Percentiles rank a stretch among this genome's conserved stretches.
These are phyloP conservation scores for Coenonympha arcania DNA, from an alignment of 2,888 invertebrate species.

Conservation along the genomic window DNA sequence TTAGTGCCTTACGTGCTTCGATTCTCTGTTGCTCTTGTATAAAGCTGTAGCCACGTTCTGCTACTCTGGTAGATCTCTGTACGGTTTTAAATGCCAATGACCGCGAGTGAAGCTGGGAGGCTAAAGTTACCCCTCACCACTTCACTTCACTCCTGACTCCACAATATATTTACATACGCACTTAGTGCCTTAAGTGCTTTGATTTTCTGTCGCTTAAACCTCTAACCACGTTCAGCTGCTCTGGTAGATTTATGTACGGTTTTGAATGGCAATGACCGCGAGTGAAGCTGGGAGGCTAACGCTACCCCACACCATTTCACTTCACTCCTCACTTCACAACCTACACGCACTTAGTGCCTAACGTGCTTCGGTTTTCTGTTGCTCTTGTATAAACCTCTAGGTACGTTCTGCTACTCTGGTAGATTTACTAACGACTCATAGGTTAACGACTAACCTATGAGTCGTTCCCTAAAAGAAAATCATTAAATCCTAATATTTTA, in stretches of 20 bases:
- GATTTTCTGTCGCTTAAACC: background rate
- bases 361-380: background rate
- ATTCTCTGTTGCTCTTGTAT: background rate
- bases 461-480: too few species aligned
- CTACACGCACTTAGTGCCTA: background rate
- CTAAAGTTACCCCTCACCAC: constrained; percentile 33
- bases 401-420: too few species aligned
- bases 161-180: background rate
- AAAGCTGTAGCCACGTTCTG: background rate
- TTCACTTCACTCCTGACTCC: background rate
- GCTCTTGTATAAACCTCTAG: background rate
- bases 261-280: constrained; percentile 57
- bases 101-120: constrained; percentile 32
- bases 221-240: too few species aligned
- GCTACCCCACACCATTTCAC: constrained; percentile 32
- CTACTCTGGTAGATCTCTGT: too few species aligned
- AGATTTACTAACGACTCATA: too few species aligned
- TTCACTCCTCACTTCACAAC: background rate
- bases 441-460: too few species aligned
- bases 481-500: too few species aligned
- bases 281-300: constrained; percentile 27
- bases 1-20: background rate
- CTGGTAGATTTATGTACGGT: constrained; percentile 33
- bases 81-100: constrained; percentile 55
- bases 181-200: background rate